Conservation (phyloP, 2,888 invertebrate genomes). For the Schizaphis graminum region DNA sequence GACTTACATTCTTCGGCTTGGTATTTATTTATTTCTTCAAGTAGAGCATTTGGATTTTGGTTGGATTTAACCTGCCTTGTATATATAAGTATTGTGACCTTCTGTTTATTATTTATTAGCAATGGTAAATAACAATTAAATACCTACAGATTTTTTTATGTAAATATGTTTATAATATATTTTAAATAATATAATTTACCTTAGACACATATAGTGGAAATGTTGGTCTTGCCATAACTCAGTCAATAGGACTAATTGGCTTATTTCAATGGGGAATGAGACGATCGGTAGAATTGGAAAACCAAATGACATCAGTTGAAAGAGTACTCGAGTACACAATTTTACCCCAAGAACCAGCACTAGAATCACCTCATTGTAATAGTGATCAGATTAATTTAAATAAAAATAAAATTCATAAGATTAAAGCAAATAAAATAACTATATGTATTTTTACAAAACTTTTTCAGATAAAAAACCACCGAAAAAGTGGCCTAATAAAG, state of each 20-base stretch:
- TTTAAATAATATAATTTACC: background rate
- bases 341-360: constrained; percentile 75
- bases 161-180: background rate
- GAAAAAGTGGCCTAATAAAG: constrained; percentile 81
- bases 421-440: background rate
- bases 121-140: constrained; percentile 65
- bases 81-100: constrained; percentile 88
- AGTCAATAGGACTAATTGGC: constrained; percentile 83
- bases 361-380: constrained; percentile 69
- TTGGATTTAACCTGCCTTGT: constrained; percentile 89
- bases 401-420: background rate
- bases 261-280: constrained; percentile 92
- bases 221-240: constrained; percentile 84
- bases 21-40: constrained; percentile 90
- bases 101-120: constrained; percentile 81
- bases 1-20: constrained; percentile 80
- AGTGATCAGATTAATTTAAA: background rate
- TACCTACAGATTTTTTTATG: background rate
- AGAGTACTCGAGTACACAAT: constrained; percentile 85
- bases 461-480: constrained; percentile 70
- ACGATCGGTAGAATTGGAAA: constrained; percentile 90
- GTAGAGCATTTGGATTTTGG: constrained; percentile 95
- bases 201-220: constrained; percentile 75
- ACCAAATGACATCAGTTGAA: constrained; percentile 92
- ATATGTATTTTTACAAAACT: background rate